phyloP scores from a whole-genome alignment of 2,113 vertebrate genomes.

The Macquaria australasica region DNA sequence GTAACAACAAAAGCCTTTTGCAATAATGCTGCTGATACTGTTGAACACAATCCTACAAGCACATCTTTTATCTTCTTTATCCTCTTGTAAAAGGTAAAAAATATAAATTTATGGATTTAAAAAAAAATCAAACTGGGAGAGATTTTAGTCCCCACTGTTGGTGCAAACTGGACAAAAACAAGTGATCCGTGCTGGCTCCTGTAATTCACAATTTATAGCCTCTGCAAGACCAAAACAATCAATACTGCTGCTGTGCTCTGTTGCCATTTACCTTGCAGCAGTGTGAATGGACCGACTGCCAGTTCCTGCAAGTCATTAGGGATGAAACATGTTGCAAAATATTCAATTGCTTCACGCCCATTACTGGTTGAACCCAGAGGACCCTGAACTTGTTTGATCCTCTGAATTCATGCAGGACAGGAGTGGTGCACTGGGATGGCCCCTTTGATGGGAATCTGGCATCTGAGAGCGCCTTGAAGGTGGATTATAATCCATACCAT shows the following conservation, averaged over 20 bases:
- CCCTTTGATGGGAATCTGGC: neutral
- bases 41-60: neutral
- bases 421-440: conserved; percentile 11
- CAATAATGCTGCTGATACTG: neutral
- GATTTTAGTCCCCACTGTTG: neutral
- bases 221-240: conserved; percentile 60
- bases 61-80: conserved; percentile 22
- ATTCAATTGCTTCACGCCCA: neutral
- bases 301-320: conserved; percentile 30
- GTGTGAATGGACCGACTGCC: conserved; percentile 33
- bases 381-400: conserved; percentile 41
- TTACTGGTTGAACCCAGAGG: conserved; percentile 37
- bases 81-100: neutral
- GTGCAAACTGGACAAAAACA: conserved; percentile 35
- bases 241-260: conserved; percentile 60
- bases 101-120: too few relatives aligned
- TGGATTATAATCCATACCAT: neutral
- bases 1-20: conserved; percentile 20
- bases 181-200: conserved; percentile 47
- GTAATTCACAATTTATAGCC: conserved; percentile 62
- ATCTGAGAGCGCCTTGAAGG: neutral
- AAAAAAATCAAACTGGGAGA: neutral
- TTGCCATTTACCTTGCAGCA: conserved; percentile 76
- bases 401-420: conserved; percentile 4
- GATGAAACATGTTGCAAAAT: conserved; percentile 26